Evolutionary conservation across 1,140 invertebrate species (phyloP).

Genomic region (Chymomyza costata): DNA sequence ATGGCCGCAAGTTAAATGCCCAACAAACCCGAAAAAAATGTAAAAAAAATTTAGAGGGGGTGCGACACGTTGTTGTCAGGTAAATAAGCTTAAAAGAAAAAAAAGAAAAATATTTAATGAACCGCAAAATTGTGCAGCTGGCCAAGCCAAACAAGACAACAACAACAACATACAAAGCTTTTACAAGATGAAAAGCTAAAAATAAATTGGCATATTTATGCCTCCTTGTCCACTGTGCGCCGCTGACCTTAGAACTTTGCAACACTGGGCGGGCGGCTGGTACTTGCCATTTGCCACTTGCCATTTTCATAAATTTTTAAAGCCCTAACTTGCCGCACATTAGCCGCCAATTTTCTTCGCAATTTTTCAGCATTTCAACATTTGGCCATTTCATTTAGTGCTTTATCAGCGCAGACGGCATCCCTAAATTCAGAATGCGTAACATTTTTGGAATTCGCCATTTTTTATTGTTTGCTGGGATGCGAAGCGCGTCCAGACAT

Average conservation of each 20-base stretch:
- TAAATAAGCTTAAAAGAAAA: too few species aligned
- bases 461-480: constrained; percentile 28
- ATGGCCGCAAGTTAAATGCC: constrained; percentile 44
- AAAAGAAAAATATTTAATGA: constrained; percentile 69
- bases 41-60: constrained; percentile 26
- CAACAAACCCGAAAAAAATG: constrained; percentile 30
- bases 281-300: constrained; percentile 5
- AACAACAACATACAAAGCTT: neutral
- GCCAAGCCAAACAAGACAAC: constrained; percentile 23
- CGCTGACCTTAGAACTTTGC: constrained; percentile 25
- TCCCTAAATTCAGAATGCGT: too few species aligned
- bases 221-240: constrained; percentile 27
- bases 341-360: constrained; percentile 29
- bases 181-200: constrained; percentile 44
- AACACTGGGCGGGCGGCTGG: constrained; percentile 8
- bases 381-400: too few species aligned
- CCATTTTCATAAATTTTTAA: constrained; percentile 38
- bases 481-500: constrained; percentile 42
- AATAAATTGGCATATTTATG: constrained; percentile 54
- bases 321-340: constrained; percentile 28
- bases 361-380: too few species aligned
- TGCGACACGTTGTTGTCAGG: constrained; percentile 23
- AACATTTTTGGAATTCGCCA: too few species aligned
- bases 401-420: too few species aligned
- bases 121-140: constrained; percentile 69